Evolutionary conservation across 2,797 vertebrate species (phyloP).

Genomic region (Leptodactylus fallax): DNA sequence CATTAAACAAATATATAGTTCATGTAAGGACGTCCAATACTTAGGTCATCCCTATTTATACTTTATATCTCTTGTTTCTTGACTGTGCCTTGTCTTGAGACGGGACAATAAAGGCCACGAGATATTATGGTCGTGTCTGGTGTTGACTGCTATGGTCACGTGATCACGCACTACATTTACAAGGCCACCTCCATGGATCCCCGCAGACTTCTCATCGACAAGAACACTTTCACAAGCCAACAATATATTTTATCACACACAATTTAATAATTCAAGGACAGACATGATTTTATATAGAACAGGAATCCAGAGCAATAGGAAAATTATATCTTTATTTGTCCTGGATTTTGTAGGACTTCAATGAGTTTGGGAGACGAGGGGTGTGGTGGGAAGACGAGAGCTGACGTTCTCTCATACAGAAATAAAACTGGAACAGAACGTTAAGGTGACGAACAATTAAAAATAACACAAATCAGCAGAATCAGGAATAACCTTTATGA

Average conservation of each 20-base stretch:
- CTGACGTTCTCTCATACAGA: conserved; percentile 23
- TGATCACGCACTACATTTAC: conserved; percentile 13
- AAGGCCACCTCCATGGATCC: conserved; percentile 24
- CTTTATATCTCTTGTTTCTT: not conserved
- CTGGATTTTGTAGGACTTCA: conserved; percentile 7
- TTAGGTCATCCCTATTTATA: conserved; percentile 27
- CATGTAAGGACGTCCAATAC: not conserved
- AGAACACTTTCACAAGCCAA: conserved; percentile 42
- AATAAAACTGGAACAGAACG: conserved; percentile 14
- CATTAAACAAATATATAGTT: not conserved
- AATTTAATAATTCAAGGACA: conserved; percentile 53
- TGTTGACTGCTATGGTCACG: not conserved
- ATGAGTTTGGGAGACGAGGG: conserved; percentile 27
- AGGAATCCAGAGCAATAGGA: conserved; percentile 13
- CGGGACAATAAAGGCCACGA: not conserved
- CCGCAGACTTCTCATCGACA: conserved; percentile 8
- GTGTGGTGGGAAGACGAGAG: conserved; percentile 43
- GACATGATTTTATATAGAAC: conserved; percentile 48
- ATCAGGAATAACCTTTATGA: no score
- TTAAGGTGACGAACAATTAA: not conserved
- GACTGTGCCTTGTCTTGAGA: not conserved
- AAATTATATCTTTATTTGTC: not conserved
- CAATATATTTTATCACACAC: conserved; percentile 51
- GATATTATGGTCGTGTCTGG: conserved; percentile 23
- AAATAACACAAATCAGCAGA: no score